Evolutionary conservation across 2,797 vertebrate genomes (phyloP), one percentile per base, ranked within the genome.

Genomic region (Cirrhinus molitorella): DNA sequence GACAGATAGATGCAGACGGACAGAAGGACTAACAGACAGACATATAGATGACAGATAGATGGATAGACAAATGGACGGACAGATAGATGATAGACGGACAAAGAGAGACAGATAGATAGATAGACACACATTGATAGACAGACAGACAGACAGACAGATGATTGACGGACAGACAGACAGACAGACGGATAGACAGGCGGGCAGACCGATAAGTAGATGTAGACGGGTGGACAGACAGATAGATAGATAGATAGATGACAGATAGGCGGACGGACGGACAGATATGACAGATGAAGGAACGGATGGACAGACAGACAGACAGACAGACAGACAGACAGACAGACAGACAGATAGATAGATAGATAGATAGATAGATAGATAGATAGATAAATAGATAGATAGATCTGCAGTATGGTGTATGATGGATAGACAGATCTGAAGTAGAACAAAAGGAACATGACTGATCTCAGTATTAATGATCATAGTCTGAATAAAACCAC

Each of bases 401-500:
- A 23, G 57, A 61, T 61, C 23, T 61, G 23, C 23, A 25, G 23
- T 61, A 61, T 61, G 23, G 25, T 25, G 23, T 25, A 59, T n/a
- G 4, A 59, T 14, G 23, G 57, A 61, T 16, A 61, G 25, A 61
- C 59, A 63, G 25, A 17, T 63, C 23, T 25, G 57, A 12, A 0
- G 16, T 63, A 31, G 25, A 63, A 59, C 25, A 28, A 14, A 63
- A 63, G 59, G 59, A 63, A 63, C 59, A 63, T 63, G 25, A 63
- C 59, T 63, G 59, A 63, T 63, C 59, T 23, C 16, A 71, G 25
- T 49, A 49, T 71, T 19, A 81, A 82, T 79, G 55, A 87, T 80
- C 55, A 83, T 74, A 87, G 76, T 28, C 55, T 71, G 76, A 76
- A 77, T 59, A 77, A 87, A 85, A 85, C 45, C 75, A 53, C 51